Percentiles rank a stretch among this genome's conserved stretches.
These are phyloP conservation scores for Diachrysia chrysitis DNA, from an alignment of 2,888 invertebrate species.

Conservation along the genomic window DNA sequence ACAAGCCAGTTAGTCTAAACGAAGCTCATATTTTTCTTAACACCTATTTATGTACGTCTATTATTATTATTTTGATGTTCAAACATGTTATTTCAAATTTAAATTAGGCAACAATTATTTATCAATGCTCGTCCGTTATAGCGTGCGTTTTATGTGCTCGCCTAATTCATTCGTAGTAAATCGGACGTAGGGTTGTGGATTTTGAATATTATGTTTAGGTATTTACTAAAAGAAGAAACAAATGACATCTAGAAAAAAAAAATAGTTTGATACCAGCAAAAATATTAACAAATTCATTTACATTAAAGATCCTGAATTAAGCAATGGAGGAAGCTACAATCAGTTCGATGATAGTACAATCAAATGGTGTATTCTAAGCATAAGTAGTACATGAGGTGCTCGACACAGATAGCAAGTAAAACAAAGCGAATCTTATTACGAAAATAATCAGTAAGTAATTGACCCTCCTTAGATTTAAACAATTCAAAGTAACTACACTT, in stretches of 20 bases:
- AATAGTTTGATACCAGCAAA: slow-evolving; percentile 22
- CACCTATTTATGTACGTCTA: slow-evolving; percentile 80
- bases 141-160: slow-evolving; percentile 23
- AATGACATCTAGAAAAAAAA: slow-evolving; percentile 21
- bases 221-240: slow-evolving; percentile 30
- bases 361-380: slow-evolving; percentile 52
- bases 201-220: slow-evolving; percentile 9
- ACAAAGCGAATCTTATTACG: slow-evolving; percentile 76
- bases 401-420: slow-evolving; percentile 61
- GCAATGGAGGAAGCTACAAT: slow-evolving; percentile 32
- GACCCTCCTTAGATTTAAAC: slow-evolving; percentile 87
- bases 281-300: slow-evolving; percentile 30
- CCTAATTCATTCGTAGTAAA: slow-evolving; percentile 25
- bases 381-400: slow-evolving; percentile 53
- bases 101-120: slow-evolving; percentile 28
- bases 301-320: slow-evolving; percentile 37
- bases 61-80: slow-evolving; percentile 60
- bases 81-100: slow-evolving; percentile 43
- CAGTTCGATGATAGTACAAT: slow-evolving; percentile 42
- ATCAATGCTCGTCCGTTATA: slow-evolving; percentile 21
- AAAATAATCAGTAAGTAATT: slow-evolving; percentile 86
- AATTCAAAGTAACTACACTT: slow-evolving; percentile 85
- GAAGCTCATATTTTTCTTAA: slow-evolving; percentile 89
- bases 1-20: slow-evolving; percentile 87
- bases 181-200: slow-evolving; percentile 23